A percentile compares a stretch with the other conserved stretches of the same genome.
Conservation (phyloP, 2,797 vertebrate genomes). For the Aselliscus stoliczkanus region DNA sequence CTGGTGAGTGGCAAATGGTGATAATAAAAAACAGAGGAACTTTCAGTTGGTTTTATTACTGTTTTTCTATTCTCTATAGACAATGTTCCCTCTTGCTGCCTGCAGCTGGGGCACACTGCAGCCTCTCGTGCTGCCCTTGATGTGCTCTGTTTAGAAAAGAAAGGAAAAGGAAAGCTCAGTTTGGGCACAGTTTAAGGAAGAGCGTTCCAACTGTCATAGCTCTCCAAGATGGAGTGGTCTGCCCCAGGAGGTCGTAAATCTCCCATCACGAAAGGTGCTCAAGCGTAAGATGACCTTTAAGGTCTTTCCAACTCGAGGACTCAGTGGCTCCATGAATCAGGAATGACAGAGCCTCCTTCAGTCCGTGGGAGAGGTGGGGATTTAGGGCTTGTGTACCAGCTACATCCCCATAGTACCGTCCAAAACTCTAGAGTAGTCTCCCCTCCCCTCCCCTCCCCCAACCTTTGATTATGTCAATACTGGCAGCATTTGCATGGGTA, state of each 20-base stretch:
- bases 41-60: not conserved
- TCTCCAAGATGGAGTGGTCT: not conserved
- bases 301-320: slow-evolving; percentile 19
- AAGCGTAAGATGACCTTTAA: slow-evolving; percentile 54
- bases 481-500: not conserved
- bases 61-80: not conserved
- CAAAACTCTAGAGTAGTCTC: not conserved
- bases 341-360: not conserved
- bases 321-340: slow-evolving; percentile 52
- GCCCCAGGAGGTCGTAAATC: not conserved
- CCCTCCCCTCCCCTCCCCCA: not conserved
- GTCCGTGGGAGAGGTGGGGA: not conserved
- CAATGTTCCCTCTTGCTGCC: not conserved
- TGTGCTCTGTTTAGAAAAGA: not conserved
- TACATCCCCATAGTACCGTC: not conserved
- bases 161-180: not conserved
- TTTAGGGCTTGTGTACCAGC: not conserved
- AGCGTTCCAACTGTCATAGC: not conserved
- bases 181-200: not conserved
- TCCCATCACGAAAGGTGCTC: slow-evolving; percentile 25
- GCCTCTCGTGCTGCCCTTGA: accelerated
- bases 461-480: not conserved
- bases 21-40: not conserved
- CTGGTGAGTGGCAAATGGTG: not conserved
- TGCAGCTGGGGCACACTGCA: not conserved